Evolutionary conservation across 2,797 vertebrate species (phyloP), one percentile per base, ranked within the genome.

Genomic region (Gouania willdenowi): DNA sequence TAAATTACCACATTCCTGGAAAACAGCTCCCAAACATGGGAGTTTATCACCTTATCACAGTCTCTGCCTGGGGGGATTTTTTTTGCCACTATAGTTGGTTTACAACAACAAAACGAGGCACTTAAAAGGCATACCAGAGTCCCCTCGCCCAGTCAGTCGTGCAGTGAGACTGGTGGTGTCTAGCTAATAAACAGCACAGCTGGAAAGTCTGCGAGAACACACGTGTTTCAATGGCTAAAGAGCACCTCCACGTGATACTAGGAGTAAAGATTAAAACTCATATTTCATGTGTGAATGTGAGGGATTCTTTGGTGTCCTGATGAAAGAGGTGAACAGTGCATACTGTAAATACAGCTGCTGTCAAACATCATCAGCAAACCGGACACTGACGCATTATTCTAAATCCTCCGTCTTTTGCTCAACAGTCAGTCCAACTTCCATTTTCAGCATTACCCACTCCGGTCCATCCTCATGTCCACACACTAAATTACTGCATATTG

Each of bases 121-220:
- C 67, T 78, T 81, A 45, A 79, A 82, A 82, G 73, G 33, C 68
- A 81, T 70, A 81, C 52, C 76, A 36, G 63, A 47, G 49, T 10
- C n/a, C 20, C 10, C 10, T 49, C 60, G 54, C 14, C 8, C 14
- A 10, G 43, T 59, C 6, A 47, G 40, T 36, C 36, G 41, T 57
- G 72, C 27, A 39, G 42, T 10, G 15, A 38, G 59, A 16, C 31
- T 2, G 13, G 32, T 8, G 50, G 23, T 24, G 8, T 25, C 22
- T 53, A 6, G 16, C 72, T 8, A 8, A 19, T 57, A 77, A 80
- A 60, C 53, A 41, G 36, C 53, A 28, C 54, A 5, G 68, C 63
- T 65, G 45, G 49, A 17, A 9, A 5, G 49, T 52, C 58, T 51
- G 41, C 10, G 3, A 17, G 3, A 8, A 1, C 12, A 13, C 53